Conservation (phyloP, 2,888 invertebrate genomes). For the Mesodorylaimus sp. region DNA sequence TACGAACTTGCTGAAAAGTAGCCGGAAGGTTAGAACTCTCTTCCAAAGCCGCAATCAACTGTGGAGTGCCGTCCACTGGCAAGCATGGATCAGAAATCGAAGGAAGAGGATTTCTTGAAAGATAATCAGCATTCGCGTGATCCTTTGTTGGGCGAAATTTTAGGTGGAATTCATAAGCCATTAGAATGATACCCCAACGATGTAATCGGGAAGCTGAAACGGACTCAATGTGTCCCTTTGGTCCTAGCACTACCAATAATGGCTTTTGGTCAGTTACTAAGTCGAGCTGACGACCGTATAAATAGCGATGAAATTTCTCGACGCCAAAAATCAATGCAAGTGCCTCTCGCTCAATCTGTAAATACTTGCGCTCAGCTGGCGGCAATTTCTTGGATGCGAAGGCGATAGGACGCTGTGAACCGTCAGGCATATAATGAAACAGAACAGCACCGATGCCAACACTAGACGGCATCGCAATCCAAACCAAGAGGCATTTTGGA, state of each 20-base stretch:
- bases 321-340: slow-evolving; percentile 1
- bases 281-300: background rate
- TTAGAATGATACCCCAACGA: no score
- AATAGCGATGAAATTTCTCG: slow-evolving; percentile 1
- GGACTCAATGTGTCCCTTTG: no score
- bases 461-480: slow-evolving; percentile 1
- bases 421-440: background rate
- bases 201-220: no score
- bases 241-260: no score
- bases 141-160: slow-evolving; percentile 13
- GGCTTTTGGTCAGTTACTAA: slow-evolving; percentile 6
- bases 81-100: no score
- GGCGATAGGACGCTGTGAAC: slow-evolving; percentile 2
- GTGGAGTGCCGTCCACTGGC: no score
- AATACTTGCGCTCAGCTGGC: background rate
- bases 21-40: no score
- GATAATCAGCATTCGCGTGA: no score
- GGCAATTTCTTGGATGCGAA: background rate
- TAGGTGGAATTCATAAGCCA: slow-evolving; percentile 18
- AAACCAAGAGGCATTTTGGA: no score
- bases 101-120: no score
- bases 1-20: no score
- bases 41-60: no score
- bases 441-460: slow-evolving; percentile 1
- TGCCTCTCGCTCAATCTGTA: slow-evolving; percentile 2